A percentile compares a stretch with the other conserved stretches of the same genome.
Evolutionary conservation across 2,888 invertebrate genomes (phyloP).

Genomic region (Clitarchus hookeri): DNA sequence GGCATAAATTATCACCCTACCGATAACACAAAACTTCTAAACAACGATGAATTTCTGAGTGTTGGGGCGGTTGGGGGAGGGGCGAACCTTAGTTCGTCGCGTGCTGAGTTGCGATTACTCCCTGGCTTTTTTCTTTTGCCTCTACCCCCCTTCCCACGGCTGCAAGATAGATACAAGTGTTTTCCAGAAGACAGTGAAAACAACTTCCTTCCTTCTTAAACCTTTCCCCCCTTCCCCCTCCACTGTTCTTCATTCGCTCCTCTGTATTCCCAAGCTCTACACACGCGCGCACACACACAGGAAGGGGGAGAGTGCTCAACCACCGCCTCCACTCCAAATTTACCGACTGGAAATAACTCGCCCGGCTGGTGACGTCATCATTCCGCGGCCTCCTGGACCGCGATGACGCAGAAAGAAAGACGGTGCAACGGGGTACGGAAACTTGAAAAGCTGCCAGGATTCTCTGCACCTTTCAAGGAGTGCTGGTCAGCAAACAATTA

Average conservation of each 20-base stretch:
- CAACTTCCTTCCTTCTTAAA: conserved; percentile 14
- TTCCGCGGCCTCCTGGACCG: neutral
- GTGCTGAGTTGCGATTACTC: neutral
- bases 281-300: neutral
- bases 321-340: neutral
- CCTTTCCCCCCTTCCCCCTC: neutral
- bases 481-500: no score
- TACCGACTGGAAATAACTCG: conserved; percentile 14
- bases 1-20: no score
- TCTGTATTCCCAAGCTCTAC: neutral
- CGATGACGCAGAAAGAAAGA: no score
- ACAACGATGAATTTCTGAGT: no score
- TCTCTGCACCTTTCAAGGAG: no score
- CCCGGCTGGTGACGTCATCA: neutral
- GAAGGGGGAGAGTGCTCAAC: neutral
- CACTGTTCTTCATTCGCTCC: neutral
- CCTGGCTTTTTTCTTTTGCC: neutral
- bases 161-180: neutral
- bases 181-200: conserved; percentile 14
- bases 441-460: no score
- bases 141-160: neutral
- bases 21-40: no score
- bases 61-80: no score
- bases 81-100: neutral
- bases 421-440: no score